Conservation (phyloP, 2,888 invertebrate genomes). For the Dromius quadrimaculatus region DNA sequence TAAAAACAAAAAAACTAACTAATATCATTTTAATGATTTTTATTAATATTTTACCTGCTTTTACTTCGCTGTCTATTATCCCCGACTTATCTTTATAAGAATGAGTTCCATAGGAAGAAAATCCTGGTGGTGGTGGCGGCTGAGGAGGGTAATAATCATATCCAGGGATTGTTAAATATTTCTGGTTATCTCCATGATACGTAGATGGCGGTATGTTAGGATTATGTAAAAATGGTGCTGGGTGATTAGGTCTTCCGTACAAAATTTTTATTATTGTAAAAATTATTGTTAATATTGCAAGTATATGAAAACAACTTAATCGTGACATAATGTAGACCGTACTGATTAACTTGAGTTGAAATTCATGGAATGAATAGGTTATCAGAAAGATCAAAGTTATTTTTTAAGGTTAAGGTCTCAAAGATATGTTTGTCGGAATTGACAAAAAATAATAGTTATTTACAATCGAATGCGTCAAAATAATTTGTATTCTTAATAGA, state of each 20-base stretch:
- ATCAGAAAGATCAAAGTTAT: not conserved
- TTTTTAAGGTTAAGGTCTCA: not conserved
- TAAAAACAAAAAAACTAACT: no score
- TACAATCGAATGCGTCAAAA: no score
- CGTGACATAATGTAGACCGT: not conserved
- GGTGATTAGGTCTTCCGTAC: not conserved
- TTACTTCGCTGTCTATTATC: not conserved
- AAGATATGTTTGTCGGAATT: no score
- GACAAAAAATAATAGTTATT: no score
- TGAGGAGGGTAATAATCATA: not conserved
- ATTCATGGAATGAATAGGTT: no score
- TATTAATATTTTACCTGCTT: no score
- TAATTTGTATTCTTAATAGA: no score
- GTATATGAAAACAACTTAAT: not conserved
- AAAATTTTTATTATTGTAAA: not conserved
- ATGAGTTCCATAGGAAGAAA: not conserved
- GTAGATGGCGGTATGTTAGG: not conserved
- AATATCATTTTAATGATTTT: no score
- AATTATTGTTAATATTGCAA: not conserved
- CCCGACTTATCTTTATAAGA: conserved; percentile 3
- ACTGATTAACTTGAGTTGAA: not conserved
- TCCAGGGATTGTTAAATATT: not conserved
- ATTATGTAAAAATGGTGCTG: conserved; percentile 3
- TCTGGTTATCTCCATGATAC: not conserved
- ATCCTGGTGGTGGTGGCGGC: conserved; percentile 4